Conservation (phyloP, 2,888 invertebrate species). For the Petrolisthes manimaculis region DNA sequence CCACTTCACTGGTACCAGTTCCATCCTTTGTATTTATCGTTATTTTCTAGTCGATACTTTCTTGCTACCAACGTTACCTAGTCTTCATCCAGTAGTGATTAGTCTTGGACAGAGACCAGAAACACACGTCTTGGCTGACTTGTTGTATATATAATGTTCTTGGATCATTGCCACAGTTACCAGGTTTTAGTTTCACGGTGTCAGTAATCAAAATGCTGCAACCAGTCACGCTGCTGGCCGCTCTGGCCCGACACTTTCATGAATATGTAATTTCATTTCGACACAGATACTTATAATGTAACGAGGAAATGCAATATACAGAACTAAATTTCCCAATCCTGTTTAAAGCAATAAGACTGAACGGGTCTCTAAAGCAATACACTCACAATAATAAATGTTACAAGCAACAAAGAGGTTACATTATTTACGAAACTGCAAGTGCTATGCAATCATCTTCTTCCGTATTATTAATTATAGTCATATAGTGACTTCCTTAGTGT, state of each 20-base stretch:
- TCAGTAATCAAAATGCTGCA: slow-evolving; percentile 51
- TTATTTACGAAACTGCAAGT: background rate
- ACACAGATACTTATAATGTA: background rate
- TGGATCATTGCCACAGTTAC: slow-evolving; percentile 45
- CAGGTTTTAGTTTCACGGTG: slow-evolving; percentile 40
- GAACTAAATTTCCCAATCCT: background rate
- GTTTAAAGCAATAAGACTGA: background rate
- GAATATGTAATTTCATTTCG: background rate
- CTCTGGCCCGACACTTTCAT: background rate
- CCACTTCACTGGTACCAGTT: slow-evolving; percentile 57
- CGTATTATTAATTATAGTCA: too few relatives aligned
- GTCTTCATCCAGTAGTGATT: slow-evolving; percentile 57
- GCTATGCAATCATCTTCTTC: background rate
- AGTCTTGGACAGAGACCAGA: slow-evolving; percentile 55
- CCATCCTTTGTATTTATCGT: slow-evolving; percentile 62
- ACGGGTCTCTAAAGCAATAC: slow-evolving; percentile 18
- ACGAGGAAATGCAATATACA: too few relatives aligned
- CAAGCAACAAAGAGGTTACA: background rate
- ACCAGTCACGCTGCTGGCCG: slow-evolving; percentile 42
- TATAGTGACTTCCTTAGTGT: too few relatives aligned
- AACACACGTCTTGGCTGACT: slow-evolving; percentile 53
- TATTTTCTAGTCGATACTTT: slow-evolving; percentile 58
- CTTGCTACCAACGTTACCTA: slow-evolving; percentile 55
- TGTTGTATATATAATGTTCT: slow-evolving; percentile 55
- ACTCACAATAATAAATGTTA: background rate